phyloP scores from a whole-genome alignment of 2,797 vertebrate species.

The Glyptemys insculpta region DNA sequence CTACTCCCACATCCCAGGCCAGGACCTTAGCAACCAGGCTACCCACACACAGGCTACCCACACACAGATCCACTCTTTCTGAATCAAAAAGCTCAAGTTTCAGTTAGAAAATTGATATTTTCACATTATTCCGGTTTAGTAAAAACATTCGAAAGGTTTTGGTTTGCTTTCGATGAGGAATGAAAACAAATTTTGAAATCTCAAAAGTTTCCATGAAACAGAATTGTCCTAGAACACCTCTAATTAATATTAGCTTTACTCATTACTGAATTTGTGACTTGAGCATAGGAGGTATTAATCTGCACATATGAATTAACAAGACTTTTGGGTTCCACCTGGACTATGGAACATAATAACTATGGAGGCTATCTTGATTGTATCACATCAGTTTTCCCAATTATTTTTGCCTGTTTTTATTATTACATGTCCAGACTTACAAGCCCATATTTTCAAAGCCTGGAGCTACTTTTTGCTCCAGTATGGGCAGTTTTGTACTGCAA shows the following conservation, averaged over 20 bases:
- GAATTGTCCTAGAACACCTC: background rate
- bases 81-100: background rate
- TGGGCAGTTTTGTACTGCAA: too few species aligned
- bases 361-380: background rate
- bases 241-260: background rate
- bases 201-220: background rate
- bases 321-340: background rate
- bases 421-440: background rate
- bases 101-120: too few species aligned
- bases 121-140: too few species aligned
- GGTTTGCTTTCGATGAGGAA: too few species aligned
- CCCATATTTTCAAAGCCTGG: background rate
- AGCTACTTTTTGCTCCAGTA: background rate
- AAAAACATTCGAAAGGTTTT: too few species aligned
- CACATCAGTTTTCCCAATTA: background rate
- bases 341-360: background rate
- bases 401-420: background rate
- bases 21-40: too few species aligned
- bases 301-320: background rate
- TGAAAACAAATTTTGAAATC: too few species aligned
- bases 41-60: too few species aligned
- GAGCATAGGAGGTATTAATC: background rate
- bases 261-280: background rate
- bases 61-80: too few species aligned
- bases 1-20: too few species aligned